A percentile compares a stretch with the other conserved stretches of the same genome.
Conservation (phyloP, 2,797 vertebrate species). For the Lagocephalus sceleratus region DNA sequence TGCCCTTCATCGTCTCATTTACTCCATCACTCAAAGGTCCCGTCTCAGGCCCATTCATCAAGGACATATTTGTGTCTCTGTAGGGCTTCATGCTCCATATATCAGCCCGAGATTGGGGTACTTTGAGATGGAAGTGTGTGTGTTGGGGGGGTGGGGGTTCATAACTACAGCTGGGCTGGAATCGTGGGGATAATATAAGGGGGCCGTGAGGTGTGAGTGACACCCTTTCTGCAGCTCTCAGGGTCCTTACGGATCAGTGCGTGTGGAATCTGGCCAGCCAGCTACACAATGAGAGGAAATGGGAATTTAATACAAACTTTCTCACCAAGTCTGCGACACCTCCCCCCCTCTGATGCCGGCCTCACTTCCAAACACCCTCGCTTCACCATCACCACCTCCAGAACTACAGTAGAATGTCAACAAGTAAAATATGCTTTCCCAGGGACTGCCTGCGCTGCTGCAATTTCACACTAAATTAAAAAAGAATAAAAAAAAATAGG, state of each 20-base stretch:
- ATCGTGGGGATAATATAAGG: constrained; percentile 11
- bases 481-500: constrained; percentile 1
- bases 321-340: constrained; percentile 75
- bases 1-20: constrained; percentile 31
- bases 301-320: constrained; percentile 83
- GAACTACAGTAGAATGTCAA: constrained; percentile 61
- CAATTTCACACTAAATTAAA: constrained; percentile 16
- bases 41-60: constrained; percentile 4
- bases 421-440: constrained; percentile 29
- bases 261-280: constrained; percentile 77
- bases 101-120: constrained; percentile 17
- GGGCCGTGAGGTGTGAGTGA: constrained; percentile 55
- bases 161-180: constrained; percentile 8
- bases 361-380: constrained; percentile 44
- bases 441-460: constrained; percentile 8
- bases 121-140: constrained; percentile 14
- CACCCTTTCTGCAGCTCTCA: constrained; percentile 52
- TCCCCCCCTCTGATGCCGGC: constrained; percentile 43
- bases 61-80: constrained; percentile 3
- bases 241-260: constrained; percentile 61
- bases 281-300: constrained; percentile 82
- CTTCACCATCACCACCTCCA: constrained; percentile 38
- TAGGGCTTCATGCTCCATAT: constrained; percentile 11
- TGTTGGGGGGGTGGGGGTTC: constrained; percentile 16
- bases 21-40: constrained; percentile 2